phyloP scores from a whole-genome alignment of 2,888 invertebrate species.

The Neoscelio sp. region DNA sequence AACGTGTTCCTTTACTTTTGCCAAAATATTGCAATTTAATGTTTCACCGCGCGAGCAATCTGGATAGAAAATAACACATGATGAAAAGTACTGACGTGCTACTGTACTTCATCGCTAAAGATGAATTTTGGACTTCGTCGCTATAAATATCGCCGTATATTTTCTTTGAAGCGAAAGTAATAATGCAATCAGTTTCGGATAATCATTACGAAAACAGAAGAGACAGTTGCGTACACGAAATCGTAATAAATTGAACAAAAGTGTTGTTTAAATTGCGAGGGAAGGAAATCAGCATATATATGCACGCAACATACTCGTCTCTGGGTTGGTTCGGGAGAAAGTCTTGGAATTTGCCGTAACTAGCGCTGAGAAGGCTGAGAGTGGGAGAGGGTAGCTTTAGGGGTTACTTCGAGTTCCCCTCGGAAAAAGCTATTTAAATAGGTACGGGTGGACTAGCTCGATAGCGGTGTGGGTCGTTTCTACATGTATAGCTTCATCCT shows the following conservation, averaged over 20 bases:
- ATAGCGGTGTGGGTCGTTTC: constrained; percentile 75
- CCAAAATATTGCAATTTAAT: too few species aligned
- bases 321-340: constrained; percentile 74
- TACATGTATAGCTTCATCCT: constrained; percentile 79
- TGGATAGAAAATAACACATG: too few species aligned
- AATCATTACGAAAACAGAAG: neutral
- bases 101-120: too few species aligned
- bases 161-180: too few species aligned
- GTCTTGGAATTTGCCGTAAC: constrained; percentile 79
- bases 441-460: constrained; percentile 78
- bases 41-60: too few species aligned
- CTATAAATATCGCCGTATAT: too few species aligned
- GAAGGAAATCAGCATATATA: constrained; percentile 74
- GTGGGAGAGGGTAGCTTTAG: constrained; percentile 69
- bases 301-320: constrained; percentile 64
- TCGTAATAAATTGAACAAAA: constrained; percentile 41
- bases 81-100: too few species aligned
- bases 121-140: too few species aligned
- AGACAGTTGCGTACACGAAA: constrained; percentile 1
- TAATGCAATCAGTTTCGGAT: neutral
- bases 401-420: constrained; percentile 78
- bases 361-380: constrained; percentile 69
- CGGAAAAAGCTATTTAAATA: constrained; percentile 82
- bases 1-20: too few species aligned
- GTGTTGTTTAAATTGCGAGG: constrained; percentile 26